phyloP scores from a whole-genome alignment of 2,888 invertebrate species.

The Limenitis arthemis region DNA sequence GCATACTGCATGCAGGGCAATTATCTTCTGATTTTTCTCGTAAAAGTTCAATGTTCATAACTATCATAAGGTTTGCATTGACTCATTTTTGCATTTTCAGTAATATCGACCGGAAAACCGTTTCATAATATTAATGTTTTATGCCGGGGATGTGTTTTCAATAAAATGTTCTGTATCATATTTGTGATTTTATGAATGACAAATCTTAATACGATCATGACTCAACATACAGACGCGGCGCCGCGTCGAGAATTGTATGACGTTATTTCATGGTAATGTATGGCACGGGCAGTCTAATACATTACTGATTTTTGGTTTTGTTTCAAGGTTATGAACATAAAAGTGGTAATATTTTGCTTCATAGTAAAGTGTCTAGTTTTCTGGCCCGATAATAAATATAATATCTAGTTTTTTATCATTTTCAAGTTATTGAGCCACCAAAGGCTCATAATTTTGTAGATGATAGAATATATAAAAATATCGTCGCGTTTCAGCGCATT shows the following conservation, averaged over 20 bases:
- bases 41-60: conserved; percentile 2
- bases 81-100: not conserved
- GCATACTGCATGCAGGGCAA: conserved; percentile 41
- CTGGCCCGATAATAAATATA: too few relatives aligned
- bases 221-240: conserved; percentile 37
- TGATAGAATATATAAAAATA: too few relatives aligned
- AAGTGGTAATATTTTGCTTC: not conserved
- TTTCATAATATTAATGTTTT: not conserved
- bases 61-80: not conserved
- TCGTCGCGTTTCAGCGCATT: too few relatives aligned
- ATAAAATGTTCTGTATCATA: conserved; percentile 34
- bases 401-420: too few relatives aligned
- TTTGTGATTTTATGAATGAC: conserved; percentile 54
- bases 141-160: conserved; percentile 15
- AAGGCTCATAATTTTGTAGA: too few relatives aligned
- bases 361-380: not conserved
- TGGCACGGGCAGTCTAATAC: conserved; percentile 30
- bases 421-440: too few relatives aligned
- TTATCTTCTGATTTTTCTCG: conserved; percentile 39
- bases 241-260: conserved; percentile 39
- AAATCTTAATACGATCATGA: conserved; percentile 50
- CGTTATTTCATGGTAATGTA: conserved; percentile 38
- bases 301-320: conserved; percentile 34
- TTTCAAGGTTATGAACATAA: conserved; percentile 32
- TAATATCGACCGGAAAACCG: conserved; percentile 7